Percentiles rank a stretch among this genome's conserved stretches.
These are phyloP conservation scores for Centropus bengalensis DNA, from an alignment of 2,113 vertebrate species.

Conservation along the genomic window DNA sequence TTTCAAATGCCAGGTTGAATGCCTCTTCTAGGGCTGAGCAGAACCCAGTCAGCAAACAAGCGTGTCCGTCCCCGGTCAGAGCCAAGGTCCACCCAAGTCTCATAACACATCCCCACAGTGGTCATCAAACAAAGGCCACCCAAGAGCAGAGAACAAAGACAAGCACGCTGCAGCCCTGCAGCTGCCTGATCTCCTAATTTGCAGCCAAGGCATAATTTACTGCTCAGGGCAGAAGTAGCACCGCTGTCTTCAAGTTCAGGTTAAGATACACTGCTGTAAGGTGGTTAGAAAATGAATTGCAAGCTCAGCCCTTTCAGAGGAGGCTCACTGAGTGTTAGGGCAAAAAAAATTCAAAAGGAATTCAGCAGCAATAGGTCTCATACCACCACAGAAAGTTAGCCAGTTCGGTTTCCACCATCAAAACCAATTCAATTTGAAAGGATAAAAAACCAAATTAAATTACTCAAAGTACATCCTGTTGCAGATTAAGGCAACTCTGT, in stretches of 20 bases:
- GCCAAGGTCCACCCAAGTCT: not conserved
- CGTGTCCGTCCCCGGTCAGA: accelerated
- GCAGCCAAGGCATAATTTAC: not conserved
- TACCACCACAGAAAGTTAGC: not conserved
- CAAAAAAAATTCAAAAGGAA: slow-evolving; percentile 5
- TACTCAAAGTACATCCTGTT: not conserved
- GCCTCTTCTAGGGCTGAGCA: not conserved
- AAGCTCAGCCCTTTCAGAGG: not conserved
- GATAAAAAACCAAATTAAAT: not conserved
- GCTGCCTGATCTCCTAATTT: not conserved
- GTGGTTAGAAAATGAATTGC: not conserved
- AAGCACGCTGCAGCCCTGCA: not conserved
- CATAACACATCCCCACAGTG: accelerated
- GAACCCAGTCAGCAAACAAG: not conserved
- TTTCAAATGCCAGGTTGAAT: not conserved
- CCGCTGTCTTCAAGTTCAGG: not conserved
- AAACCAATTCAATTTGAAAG: not conserved
- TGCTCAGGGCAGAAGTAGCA: not conserved
- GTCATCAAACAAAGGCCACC: not conserved
- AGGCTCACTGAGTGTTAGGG: not conserved
- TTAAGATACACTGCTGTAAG: not conserved
- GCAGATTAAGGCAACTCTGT: not conserved
- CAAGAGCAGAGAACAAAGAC: not conserved
- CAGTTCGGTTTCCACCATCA: not conserved
- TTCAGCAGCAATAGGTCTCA: not conserved